Conservation (phyloP, 53 echinoderm and acorn worm species). For the Pentamera pediparva region DNA sequence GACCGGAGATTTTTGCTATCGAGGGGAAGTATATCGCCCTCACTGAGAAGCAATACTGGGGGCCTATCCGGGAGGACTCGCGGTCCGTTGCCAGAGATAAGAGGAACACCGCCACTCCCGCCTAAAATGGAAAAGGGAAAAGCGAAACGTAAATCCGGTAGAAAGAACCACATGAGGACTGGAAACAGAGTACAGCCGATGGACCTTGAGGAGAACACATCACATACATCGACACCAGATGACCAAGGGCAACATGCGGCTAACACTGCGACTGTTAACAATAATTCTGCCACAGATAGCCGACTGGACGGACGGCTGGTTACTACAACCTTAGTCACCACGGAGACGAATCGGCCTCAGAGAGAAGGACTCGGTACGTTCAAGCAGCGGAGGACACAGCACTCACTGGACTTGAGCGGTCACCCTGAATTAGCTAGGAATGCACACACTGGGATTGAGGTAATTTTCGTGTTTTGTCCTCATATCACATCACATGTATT, state of each 20-base stretch:
- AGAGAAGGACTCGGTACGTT: no score
- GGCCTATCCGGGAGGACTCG: neutral
- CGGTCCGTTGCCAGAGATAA: slow-evolving; percentile 1
- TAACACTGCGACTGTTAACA: neutral
- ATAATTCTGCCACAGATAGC: neutral
- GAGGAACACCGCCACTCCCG: neutral
- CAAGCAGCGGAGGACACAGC: slow-evolving; percentile 53
- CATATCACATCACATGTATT: no score
- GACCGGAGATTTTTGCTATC: neutral
- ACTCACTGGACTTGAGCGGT: slow-evolving; percentile 57
- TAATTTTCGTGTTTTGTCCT: no score
- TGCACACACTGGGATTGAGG: slow-evolving; percentile 71
- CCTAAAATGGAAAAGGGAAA: neutral
- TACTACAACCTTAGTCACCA: neutral
- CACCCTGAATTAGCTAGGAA: neutral
- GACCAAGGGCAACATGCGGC: neutral
- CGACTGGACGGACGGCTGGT: neutral
- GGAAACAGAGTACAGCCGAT: neutral
- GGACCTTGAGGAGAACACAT: neutral
- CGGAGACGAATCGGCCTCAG: slow-evolving; percentile 1
- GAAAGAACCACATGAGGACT: neutral
- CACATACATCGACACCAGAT: no score
- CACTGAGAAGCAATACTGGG: neutral
- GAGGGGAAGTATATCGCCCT: neutral
- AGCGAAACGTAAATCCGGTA: neutral